Evolutionary conservation across 2,113 vertebrate species (phyloP).

Genomic region (Leptosomus discolor): DNA sequence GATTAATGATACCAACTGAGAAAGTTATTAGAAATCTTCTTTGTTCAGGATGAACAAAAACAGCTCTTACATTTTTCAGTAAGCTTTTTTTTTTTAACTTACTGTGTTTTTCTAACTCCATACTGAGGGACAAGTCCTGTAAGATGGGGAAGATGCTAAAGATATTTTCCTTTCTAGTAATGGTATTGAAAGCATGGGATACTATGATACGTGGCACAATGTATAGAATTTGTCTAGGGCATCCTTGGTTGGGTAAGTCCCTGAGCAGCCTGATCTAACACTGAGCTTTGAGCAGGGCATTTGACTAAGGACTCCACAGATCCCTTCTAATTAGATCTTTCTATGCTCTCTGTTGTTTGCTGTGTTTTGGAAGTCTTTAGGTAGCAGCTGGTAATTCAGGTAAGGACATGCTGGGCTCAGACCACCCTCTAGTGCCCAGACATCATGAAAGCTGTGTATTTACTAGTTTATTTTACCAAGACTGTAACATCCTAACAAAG

Average conservation of each 20-base stretch:
- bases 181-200: neutral
- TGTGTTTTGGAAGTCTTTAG: neutral
- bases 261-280: neutral
- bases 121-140: neutral
- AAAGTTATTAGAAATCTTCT: neutral
- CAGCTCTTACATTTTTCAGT: neutral
- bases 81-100: neutral
- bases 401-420: neutral
- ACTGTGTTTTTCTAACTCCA: neutral
- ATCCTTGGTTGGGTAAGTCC: neutral
- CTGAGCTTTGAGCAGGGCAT: neutral
- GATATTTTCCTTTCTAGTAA: neutral
- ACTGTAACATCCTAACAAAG: neutral
- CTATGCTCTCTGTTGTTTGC: neutral
- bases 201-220: accelerated
- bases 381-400: neutral
- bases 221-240: neutral
- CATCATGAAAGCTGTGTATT: neutral
- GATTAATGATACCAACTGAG: neutral
- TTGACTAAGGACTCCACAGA: neutral
- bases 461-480: neutral
- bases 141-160: neutral
- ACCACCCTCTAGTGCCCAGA: neutral
- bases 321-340: neutral
- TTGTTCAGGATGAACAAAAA: neutral